A percentile compares a stretch with the other conserved stretches of the same genome.
phyloP scores from a whole-genome alignment of 2,888 invertebrate species.

The Ommatoiulus sabulosus region DNA sequence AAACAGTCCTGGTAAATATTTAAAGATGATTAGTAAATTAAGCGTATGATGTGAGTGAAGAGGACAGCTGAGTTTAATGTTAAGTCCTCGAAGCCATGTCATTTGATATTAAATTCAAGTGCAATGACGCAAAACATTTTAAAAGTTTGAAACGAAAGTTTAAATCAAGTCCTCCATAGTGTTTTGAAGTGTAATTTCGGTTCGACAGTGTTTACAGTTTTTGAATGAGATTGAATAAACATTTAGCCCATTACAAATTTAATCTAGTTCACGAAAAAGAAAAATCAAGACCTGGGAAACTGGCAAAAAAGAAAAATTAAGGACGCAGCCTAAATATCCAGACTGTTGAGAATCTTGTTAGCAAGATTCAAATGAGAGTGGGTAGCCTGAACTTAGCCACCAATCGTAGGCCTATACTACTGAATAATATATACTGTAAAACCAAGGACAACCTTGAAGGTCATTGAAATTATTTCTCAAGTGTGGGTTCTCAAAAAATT shows the following conservation, averaged over 20 bases:
- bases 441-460: background rate
- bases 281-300: conserved; percentile 23
- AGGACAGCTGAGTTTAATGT: background rate
- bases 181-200: background rate
- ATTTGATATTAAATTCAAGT: conserved; percentile 17
- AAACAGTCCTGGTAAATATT: background rate
- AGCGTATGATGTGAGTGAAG: background rate
- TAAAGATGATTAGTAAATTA: background rate
- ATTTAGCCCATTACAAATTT: background rate
- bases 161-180: conserved; percentile 6
- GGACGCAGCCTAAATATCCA: background rate
- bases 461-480: background rate
- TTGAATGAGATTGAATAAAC: background rate
- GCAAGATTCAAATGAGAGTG: background rate
- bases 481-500: background rate
- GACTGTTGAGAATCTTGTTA: background rate
- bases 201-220: conserved; percentile 7
- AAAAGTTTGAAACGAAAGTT: background rate
- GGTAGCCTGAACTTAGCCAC: background rate
- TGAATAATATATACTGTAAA: background rate
- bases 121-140: background rate
- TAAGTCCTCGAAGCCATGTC: background rate
- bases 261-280: conserved; percentile 28
- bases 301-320: background rate
- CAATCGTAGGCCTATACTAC: background rate